Percentiles rank a stretch among this genome's conserved stretches.
phyloP scores from a whole-genome alignment of 2,888 invertebrate genomes.

The Rhagonycha fulva region DNA sequence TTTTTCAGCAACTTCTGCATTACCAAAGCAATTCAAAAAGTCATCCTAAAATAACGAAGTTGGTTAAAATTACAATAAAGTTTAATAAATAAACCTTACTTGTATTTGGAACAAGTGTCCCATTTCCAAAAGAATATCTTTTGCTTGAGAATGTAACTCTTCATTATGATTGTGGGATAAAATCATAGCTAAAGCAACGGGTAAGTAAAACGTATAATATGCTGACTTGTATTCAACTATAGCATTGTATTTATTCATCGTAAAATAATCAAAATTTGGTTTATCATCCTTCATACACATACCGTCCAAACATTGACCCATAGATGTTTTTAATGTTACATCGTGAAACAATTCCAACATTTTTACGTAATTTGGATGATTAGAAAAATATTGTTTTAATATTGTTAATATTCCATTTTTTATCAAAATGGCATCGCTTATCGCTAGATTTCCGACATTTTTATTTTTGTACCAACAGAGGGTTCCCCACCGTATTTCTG shows the following conservation, averaged over 20 bases:
- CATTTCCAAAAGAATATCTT: slow-evolving; percentile 61
- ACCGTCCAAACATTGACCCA: slow-evolving; percentile 84
- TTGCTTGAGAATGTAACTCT: slow-evolving; percentile 70
- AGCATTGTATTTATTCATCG: slow-evolving; percentile 83
- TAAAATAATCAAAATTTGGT: slow-evolving; percentile 71
- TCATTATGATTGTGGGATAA: slow-evolving; percentile 79
- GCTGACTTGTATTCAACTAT: slow-evolving; percentile 93
- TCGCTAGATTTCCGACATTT: slow-evolving; percentile 72
- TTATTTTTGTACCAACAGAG: slow-evolving; percentile 88
- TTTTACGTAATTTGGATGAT: slow-evolving; percentile 76
- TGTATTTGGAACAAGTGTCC: slow-evolving; percentile 96
- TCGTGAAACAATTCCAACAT: slow-evolving; percentile 84
- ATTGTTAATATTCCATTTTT: slow-evolving; percentile 79
- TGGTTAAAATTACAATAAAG: slow-evolving; percentile 3
- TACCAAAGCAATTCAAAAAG: slow-evolving; percentile 89
- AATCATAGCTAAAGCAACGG: slow-evolving; percentile 85
- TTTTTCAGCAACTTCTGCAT: slow-evolving; percentile 85
- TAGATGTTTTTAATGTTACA: slow-evolving; percentile 71
- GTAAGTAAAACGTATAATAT: slow-evolving; percentile 93
- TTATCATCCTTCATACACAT: slow-evolving; percentile 61
- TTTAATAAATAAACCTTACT: slow-evolving; percentile 54
- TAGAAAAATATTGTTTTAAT: slow-evolving; percentile 76
- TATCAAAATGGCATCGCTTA: slow-evolving; percentile 85
- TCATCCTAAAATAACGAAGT: slow-evolving; percentile 67
- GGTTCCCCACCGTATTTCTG: slow-evolving; percentile 80